Base-by-base conservation (phyloP, 2,113 vertebrate genomes). In the Rana temporaria region DNA sequence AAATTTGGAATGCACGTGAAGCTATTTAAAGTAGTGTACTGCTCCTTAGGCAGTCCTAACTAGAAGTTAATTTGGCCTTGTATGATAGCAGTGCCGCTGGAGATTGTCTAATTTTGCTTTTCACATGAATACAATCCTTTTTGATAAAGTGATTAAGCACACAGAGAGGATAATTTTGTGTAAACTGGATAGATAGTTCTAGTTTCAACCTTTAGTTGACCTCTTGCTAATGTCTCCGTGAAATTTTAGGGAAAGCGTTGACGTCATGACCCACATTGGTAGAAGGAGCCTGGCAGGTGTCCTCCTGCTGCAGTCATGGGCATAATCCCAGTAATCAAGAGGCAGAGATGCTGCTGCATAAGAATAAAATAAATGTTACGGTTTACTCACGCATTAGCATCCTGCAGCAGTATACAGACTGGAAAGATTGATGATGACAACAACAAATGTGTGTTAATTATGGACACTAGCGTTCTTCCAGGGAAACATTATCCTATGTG, bases 231-330 rank as follows among this genome's bases (percentile, higher is more conserved):
- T 6, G 22, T 53, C 52, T 52, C 20, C 48, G 18, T 4, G 48
- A 71, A 55, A 55, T 55, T 26, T 55, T 55, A 55, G 42, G 20
- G 55, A 55, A 26, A 32, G 19, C 8, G 19, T 59, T 71, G 71
- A 30, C 53, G 24, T 73, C 53, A 34, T 73, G 70, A 57, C 53
- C 53, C 70, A 57, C 55, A 73, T 73, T n/a, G 17, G 42, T 70
- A 22, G 24, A 17, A 53, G 12, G 2, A 55, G 16, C 69, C 69
- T 56, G 48, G 69, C 52, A 71, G 69, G 69, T 69, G 67, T 52
- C 67, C 4, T 52, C 16, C 48, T 53, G 42, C 42, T 70, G 42
- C 17, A 70, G 48, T 53, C 48, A 70, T 6, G 68, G 69, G 22
- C 52, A 70, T 69, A 52, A 52, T 70, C 67, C 38, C 34, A 32